Base-by-base conservation (phyloP, 2,113 vertebrate genomes). In the Calidris pugnax region DNA sequence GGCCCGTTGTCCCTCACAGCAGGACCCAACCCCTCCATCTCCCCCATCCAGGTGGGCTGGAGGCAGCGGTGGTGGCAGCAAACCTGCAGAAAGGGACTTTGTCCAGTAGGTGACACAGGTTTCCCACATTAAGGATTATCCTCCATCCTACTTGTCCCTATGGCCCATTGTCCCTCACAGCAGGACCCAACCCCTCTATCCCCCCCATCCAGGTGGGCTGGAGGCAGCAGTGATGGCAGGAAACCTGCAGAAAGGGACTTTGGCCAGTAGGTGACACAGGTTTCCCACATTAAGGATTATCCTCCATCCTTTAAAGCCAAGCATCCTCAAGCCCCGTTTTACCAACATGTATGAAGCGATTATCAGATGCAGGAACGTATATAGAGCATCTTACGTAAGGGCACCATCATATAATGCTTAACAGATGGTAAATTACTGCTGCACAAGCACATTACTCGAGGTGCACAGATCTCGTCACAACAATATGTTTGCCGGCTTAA, bases 361-460 rank as follows among this genome's bases (percentile, higher is more conserved):
- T 76, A 89, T 15, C 69, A 79, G 87, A 41, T 28, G 74, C 68
- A n/a, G 90, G 62, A 56, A 74, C 2, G 3, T 68, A 20, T n/a
- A 10, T 1, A 67, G 89, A 95, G 71, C 81, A 66, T 78, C 91
- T 96, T 95, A 91, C 76, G 28, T 87, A 96, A 97, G 57, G 81
- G 80, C 87, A 81, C 66, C 37, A 0, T 6, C 67, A 39, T 79
- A 33, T 37, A 94, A 81, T 81, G 81, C 88, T 33, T 16, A 80
- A 77, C 95, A 95, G 97, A 95, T 94, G 96, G 96, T n/a, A 91
- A 96, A 94, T 93, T 89, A 78, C 87, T 78, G 81, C 93, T 53
- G 35, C 90, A 68, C 89, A 87, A 93, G 96, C 92, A 71, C 33
- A 87, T 94, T 96, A 91, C 73, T 71, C 17, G 83, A 95, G 91